Evolutionary conservation across 2,888 invertebrate species (phyloP).

Genomic region (Thymelicus lineola): DNA sequence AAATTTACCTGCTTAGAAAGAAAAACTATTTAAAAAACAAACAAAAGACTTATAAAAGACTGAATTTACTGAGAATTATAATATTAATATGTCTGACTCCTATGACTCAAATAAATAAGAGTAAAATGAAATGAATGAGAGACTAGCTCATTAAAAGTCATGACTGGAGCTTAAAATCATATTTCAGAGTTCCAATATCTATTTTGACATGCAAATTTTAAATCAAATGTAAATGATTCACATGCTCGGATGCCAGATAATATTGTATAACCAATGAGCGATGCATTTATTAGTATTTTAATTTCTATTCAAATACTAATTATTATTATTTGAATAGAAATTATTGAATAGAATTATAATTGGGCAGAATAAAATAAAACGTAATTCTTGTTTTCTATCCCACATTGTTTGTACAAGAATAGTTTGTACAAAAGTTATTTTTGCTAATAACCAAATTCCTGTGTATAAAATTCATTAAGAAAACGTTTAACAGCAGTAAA

Average conservation of each 20-base stretch:
- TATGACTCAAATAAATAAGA: too few species aligned
- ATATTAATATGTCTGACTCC: too few species aligned
- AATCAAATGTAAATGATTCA: conserved; percentile 21
- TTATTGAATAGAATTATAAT: too few species aligned
- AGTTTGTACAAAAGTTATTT: conserved; percentile 8
- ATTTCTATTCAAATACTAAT: too few species aligned
- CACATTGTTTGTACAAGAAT: too few species aligned
- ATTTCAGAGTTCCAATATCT: conserved; percentile 13
- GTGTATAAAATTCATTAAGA: conserved; percentile 20
- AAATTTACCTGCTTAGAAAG: too few species aligned
- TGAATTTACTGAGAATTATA: too few species aligned
- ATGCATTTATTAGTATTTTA: neutral
- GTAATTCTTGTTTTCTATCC: too few species aligned
- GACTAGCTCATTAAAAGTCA: conserved; percentile 7
- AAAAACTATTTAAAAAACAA: too few species aligned
- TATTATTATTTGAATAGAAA: too few species aligned
- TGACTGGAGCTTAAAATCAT: neutral
- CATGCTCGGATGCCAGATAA: neutral
- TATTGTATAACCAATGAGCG: neutral
- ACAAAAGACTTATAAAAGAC: too few species aligned
- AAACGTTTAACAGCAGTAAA: conserved; percentile 21
- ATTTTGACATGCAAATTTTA: conserved; percentile 24
- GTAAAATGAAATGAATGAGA: neutral
- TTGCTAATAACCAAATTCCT: conserved; percentile 20
- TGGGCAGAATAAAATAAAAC: too few species aligned